Conservation (phyloP, 2,797 vertebrate species). For the Darevskia mixta region DNA sequence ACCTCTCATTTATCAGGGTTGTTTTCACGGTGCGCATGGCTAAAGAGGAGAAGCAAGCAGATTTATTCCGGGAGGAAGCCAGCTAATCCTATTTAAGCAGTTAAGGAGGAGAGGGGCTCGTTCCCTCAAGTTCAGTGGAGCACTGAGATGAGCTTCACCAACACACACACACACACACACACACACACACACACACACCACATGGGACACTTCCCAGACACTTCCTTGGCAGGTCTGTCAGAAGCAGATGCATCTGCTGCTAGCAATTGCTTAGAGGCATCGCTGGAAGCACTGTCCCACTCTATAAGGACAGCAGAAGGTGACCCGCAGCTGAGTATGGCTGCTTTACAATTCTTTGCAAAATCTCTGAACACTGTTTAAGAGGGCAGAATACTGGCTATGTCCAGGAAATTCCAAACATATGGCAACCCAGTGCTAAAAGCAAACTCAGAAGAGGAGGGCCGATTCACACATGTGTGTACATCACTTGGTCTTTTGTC, state of each 20-base stretch:
- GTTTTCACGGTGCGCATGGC: neutral
- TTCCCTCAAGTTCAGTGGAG: neutral
- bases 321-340: slow-evolving; percentile 35
- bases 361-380: too few species aligned
- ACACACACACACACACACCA: neutral
- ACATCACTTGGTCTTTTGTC: neutral
- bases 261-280: slow-evolving; percentile 44
- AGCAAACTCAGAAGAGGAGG: slow-evolving; percentile 29
- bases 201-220: slow-evolving; percentile 44
- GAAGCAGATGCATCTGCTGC: slow-evolving; percentile 60
- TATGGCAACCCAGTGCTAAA: neutral
- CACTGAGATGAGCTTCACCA: neutral
- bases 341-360: neutral
- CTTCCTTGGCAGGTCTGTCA: slow-evolving; percentile 54
- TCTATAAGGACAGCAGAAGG: slow-evolving; percentile 71
- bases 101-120: slow-evolving; percentile 22
- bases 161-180: neutral
- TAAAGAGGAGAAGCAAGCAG: slow-evolving; percentile 47
- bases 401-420: too few species aligned
- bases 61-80: slow-evolving; percentile 52
- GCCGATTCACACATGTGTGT: neutral
- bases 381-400: too few species aligned
- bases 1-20: slow-evolving; percentile 44
- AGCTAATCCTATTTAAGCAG: slow-evolving; percentile 65
- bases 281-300: slow-evolving; percentile 53